A percentile compares a stretch with the other conserved stretches of the same genome.
Conservation (phyloP, 92 coral and sea anemone genomes). For the Micromussa lordhowensis region DNA sequence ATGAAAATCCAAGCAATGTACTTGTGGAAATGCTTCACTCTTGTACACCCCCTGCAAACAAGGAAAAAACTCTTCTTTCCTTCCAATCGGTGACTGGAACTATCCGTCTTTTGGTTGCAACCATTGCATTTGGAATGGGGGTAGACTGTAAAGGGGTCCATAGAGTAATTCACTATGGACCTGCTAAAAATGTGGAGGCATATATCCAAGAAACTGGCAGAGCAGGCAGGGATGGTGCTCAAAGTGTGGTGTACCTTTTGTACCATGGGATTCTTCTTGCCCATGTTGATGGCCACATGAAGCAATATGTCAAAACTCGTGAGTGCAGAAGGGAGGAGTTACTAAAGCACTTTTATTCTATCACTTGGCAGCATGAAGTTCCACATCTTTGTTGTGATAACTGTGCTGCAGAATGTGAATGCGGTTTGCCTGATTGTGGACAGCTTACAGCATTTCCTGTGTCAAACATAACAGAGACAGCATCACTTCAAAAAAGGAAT, state of each 20-base stretch:
- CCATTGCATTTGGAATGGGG: conserved; percentile 50
- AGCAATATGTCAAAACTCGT: conserved; percentile 10
- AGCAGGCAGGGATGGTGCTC: conserved; percentile 49
- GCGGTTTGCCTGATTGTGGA: conserved; percentile 50
- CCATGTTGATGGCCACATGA: conserved; percentile 31
- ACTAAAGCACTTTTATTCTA: conserved; percentile 5
- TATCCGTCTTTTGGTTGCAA: conserved; percentile 32
- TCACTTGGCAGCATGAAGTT: background rate
- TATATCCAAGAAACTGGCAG: conserved; percentile 42
- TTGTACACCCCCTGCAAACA: conserved; percentile 37
- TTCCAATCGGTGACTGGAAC: conserved; percentile 31
- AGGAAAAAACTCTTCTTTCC: conserved; percentile 14
- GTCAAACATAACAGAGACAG: background rate
- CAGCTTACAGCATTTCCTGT: conserved; percentile 34
- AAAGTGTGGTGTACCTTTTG: conserved; percentile 18
- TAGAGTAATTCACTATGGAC: conserved; percentile 34
- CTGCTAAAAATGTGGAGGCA: conserved; percentile 31
- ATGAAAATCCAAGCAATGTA: background rate
- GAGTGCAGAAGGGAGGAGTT: conserved; percentile 8
- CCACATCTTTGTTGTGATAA: conserved; percentile 60
- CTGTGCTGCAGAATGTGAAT: conserved; percentile 58
- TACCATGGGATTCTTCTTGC: conserved; percentile 20
- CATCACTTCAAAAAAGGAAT: conserved; percentile 8
- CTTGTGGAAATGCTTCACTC: conserved; percentile 52
- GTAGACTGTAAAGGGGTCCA: conserved; percentile 33